Conservation (phyloP, 2,113 vertebrate genomes). For the Megaceryle maxima region DNA sequence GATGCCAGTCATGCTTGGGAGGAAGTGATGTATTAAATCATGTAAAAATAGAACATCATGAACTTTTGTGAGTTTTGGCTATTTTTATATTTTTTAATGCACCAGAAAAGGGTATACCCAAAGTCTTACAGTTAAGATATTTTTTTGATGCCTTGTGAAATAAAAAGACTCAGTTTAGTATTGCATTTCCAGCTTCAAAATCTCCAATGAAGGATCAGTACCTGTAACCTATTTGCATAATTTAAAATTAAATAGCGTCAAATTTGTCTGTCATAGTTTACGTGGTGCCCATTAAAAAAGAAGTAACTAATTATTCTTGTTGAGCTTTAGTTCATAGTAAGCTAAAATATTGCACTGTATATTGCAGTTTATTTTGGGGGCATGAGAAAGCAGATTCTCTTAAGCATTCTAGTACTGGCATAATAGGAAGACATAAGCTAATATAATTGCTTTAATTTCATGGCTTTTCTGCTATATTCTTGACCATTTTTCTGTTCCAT, state of each 20-base stretch:
- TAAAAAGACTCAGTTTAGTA: not conserved
- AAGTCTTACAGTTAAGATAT: not conserved
- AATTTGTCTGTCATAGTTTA: not conserved
- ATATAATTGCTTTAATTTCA: not conserved
- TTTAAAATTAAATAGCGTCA: not conserved
- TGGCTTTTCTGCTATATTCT: not conserved
- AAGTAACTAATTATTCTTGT: not conserved
- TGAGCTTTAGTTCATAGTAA: slow-evolving; percentile 12
- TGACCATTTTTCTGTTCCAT: not conserved
- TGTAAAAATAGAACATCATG: not conserved
- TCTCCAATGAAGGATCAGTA: not conserved
- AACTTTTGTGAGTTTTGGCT: not conserved
- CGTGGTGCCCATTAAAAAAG: not conserved
- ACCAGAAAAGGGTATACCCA: not conserved
- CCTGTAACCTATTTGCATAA: not conserved
- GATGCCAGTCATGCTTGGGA: not conserved
- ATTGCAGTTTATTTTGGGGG: not conserved
- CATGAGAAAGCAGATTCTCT: not conserved
- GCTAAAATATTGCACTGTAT: not conserved
- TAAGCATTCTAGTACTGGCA: not conserved
- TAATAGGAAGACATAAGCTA: not conserved
- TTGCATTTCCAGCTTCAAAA: not conserved
- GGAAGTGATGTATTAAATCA: not conserved
- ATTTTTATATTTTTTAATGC: not conserved
- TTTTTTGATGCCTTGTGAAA: not conserved